Conservation (phyloP, 2,113 vertebrate species). For the Neoarius graeffei region DNA sequence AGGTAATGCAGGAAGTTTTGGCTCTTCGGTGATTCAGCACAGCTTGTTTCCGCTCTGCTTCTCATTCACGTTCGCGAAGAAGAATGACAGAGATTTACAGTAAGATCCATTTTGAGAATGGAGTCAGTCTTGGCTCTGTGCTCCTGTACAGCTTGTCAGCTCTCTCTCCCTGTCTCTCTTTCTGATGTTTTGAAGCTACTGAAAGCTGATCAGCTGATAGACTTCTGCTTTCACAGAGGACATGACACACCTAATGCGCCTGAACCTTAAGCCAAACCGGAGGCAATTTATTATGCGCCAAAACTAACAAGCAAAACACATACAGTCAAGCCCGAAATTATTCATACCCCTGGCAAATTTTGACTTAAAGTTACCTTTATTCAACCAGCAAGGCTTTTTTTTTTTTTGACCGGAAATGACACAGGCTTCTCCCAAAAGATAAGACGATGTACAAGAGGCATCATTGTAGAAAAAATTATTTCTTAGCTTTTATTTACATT, state of each 20-base stretch:
- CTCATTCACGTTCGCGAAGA: not conserved
- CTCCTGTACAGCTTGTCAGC: not conserved
- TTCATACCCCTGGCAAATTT: no score
- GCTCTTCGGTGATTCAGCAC: not conserved
- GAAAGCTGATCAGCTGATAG: constrained; percentile 56
- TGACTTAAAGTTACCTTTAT: no score
- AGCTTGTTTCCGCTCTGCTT: not conserved
- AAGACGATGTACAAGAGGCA: no score
- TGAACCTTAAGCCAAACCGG: not conserved
- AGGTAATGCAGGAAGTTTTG: not conserved
- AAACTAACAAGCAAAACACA: not conserved
- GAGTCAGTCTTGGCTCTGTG: not conserved
- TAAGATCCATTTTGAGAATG: constrained; percentile 10
- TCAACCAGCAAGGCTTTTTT: no score
- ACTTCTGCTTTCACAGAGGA: constrained; percentile 58
- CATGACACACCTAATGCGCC: not conserved
- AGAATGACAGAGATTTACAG: not conserved
- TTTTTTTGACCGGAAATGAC: no score
- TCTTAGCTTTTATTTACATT: no score
- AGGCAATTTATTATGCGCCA: not conserved
- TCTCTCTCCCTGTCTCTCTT: not conserved
- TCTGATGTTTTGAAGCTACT: constrained; percentile 23
- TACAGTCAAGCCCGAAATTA: not conserved
- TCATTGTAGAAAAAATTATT: no score
- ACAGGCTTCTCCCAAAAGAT: no score